Base-by-base conservation (phyloP, 2,888 invertebrate species). In the Leucozona laternaria region DNA sequence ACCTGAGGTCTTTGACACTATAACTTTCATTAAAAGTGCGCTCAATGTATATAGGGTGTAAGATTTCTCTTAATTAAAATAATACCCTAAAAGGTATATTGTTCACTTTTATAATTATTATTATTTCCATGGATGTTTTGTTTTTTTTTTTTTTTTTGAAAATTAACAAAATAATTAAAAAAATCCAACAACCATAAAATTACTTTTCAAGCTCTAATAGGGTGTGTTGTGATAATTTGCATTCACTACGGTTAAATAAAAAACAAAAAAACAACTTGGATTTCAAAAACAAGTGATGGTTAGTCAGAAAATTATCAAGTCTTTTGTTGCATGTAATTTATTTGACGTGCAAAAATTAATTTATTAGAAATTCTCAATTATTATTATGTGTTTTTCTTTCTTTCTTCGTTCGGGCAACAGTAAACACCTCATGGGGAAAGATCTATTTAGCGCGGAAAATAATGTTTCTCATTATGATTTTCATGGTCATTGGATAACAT, bases 401-500 rank as follows among this genome's bases (percentile, higher is more conserved):
- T 50, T 34, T 58, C 60, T 82, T 60, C 37, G 53, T 62, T 66
- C 45, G 37, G 40, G 34, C 50, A 66, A 57, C 37, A 72, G 50
- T 37, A 45, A 45, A 57, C 62, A 75, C 64, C 64, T 75, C 64
- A 75, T 84, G 79, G 62, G 79, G 76, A 64, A 55, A 50, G 57
- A 71, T 55, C 57, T 72, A 80, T 85, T 72, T 77, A 72, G 85
- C 68, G 77, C 80, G 55, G 80, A 85, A 85, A 80, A 72, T 77
- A 77, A 80, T 77, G 57, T 45, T 50, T 76, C 80, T 77, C 80
- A 72, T 72, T 72, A 77, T 80, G 25, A 45, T 77, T 79, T 72
- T 77, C 85, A 85, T 85, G 85, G 85, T 72, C 77, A 85, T 80
- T 85, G 77, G 66, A 68, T 72, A 66, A 31, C 76, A 77, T 77